Evolutionary conservation across 2,113 vertebrate species (phyloP).

Genomic region (Antechinus stuartii): DNA sequence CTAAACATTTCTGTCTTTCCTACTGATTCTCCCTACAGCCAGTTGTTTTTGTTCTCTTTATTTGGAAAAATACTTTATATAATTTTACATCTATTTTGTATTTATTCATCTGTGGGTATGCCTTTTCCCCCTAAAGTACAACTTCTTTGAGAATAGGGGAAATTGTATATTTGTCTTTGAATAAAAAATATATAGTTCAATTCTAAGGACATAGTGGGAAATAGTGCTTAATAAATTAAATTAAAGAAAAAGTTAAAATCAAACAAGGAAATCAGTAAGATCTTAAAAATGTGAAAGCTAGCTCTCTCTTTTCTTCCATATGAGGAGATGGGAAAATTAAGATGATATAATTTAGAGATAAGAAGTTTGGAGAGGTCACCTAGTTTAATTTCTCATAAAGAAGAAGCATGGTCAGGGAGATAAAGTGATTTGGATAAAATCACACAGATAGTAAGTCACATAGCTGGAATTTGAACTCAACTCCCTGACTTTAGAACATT

Average conservation of each 20-base stretch:
- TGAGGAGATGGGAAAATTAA: not conserved
- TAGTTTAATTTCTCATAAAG: not conserved
- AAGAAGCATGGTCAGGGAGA: not conserved
- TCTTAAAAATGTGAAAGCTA: not conserved
- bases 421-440: not conserved
- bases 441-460: not conserved
- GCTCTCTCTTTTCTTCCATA: not conserved
- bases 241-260: not conserved
- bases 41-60: not conserved
- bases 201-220: not conserved
- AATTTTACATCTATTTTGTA: not conserved
- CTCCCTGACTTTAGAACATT: not conserved
- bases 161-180: not conserved
- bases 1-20: not conserved
- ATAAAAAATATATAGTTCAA: not conserved
- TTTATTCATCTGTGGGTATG: not conserved
- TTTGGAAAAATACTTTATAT: not conserved
- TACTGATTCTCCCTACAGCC: not conserved
- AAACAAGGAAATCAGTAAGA: not conserved
- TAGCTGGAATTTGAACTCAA: not conserved
- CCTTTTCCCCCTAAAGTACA: not conserved
- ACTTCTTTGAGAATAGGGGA: not conserved
- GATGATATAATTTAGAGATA: not conserved
- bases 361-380: not conserved
- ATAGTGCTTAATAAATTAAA: not conserved